Conservation (phyloP, 2,113 vertebrate species). For the Hemibates koningsi region DNA sequence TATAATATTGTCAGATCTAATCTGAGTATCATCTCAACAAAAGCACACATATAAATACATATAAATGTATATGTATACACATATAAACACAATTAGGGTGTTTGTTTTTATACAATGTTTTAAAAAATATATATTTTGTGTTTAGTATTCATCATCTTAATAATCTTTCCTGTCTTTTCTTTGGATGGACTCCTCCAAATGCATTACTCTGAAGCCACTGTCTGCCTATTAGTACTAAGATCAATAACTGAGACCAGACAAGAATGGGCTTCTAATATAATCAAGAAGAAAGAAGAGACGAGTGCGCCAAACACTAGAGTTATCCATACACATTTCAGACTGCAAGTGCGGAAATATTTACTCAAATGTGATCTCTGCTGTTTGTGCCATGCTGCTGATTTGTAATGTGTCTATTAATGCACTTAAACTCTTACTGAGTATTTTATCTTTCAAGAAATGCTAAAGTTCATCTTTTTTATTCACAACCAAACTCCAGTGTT, state of each 20-base stretch:
- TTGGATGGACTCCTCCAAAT: background rate
- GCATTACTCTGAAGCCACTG: slow-evolving; percentile 1
- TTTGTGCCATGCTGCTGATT: background rate
- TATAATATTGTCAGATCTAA: background rate
- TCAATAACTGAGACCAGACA: slow-evolving; percentile 23
- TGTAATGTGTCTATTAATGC: background rate
- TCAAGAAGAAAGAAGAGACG: background rate
- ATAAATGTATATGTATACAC: background rate
- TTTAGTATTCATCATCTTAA: background rate
- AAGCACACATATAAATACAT: background rate
- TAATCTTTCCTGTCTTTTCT: background rate
- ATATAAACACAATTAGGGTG: background rate
- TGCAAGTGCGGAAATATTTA: background rate
- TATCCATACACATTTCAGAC: background rate
- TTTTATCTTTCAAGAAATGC: background rate
- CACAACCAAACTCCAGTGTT: background rate
- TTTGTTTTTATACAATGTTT: background rate
- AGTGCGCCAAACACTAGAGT: background rate
- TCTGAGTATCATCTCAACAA: background rate
- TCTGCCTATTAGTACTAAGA: slow-evolving; percentile 17
- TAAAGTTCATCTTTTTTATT: background rate
- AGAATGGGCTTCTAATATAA: background rate
- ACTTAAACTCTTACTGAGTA: background rate
- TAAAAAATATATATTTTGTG: background rate
- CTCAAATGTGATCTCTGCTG: background rate